These are phyloP conservation scores for Napeogenes inachia DNA, from an alignment of 2,888 invertebrate species.

Conservation along the genomic window DNA sequence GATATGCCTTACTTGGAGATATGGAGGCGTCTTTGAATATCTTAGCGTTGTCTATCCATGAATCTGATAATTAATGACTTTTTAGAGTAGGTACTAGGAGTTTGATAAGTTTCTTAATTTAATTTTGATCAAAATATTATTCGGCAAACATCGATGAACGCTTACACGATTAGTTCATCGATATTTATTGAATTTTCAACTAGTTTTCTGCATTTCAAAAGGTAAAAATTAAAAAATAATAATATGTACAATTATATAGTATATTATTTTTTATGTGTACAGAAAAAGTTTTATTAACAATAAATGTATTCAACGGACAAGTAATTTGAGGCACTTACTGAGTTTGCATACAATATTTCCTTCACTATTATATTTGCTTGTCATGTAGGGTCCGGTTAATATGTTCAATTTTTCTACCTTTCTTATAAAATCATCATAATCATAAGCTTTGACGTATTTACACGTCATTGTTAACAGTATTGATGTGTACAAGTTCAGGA, in stretches of 20 bases:
- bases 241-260: too few relatives aligned
- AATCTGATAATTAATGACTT: conserved; percentile 41
- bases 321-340: conserved; percentile 39
- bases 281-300: too few relatives aligned
- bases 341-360: conserved; percentile 64
- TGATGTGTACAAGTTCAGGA: conserved; percentile 66
- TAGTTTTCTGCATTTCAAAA: too few relatives aligned
- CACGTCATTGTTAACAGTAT: conserved; percentile 64
- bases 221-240: too few relatives aligned
- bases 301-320: too few relatives aligned
- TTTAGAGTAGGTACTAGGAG: too few relatives aligned
- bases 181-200: too few relatives aligned
- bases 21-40: conserved; percentile 46
- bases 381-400: conserved; percentile 44
- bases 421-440: conserved; percentile 43
- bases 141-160: too few relatives aligned
- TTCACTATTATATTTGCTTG: conserved; percentile 43
- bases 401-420: conserved; percentile 40
- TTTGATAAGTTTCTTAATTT: too few relatives aligned
- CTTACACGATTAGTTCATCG: too few relatives aligned
- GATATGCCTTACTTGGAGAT: conserved; percentile 56
- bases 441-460: conserved; percentile 50
- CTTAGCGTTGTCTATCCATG: conserved; percentile 59
- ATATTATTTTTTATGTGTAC: too few relatives aligned
- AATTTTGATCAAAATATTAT: too few relatives aligned